Base-by-base conservation (phyloP, 2,888 invertebrate genomes). In the Drosophila testacea region DNA sequence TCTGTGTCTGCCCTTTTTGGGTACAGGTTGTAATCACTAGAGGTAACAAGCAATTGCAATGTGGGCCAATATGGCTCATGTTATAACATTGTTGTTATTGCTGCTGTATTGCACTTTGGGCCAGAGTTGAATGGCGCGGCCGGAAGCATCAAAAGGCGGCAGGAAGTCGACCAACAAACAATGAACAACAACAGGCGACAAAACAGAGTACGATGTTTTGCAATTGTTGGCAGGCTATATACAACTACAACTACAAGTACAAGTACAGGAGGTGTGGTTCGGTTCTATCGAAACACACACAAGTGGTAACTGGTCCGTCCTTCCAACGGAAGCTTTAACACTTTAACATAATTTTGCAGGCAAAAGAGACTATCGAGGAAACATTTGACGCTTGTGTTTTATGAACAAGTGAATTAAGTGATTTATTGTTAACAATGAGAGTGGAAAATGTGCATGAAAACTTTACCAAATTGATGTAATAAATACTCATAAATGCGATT, bases 91-190 rank as follows among this genome's bases (percentile, higher is more conserved):
- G 50, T 13, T 51, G 44, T 34, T 36, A 1, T 9, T 46, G 22
- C 30, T 51, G 55, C 9, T 52, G 46, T 32, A 32, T 6, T 57
- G 71, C 65, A 66, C 77, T 64, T 64, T 68, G 47, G 59, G 22
- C 52, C 59, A 44, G 39, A 56, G 61, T 46, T 52, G 79, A 63
- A 65, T 76, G 83, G 65, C 73, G 69, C 72, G 46, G 46, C 70
- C 75, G 88, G 88, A 88, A 83, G 71, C 79, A 66, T 69, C 63
- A 76, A 83, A 81, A 77, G 83, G 71, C 84, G 81, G 67, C 85
- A 84, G 82, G 88, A 88, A 83, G 73, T 68, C 68, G 72, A 77
- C 44, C 64, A 77, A 67, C 86, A 80, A 81, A 81, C 79, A 84
- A 69, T 78, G 72, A 70, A 76, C 70, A 67, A 70, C 63, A 75